phyloP scores from a whole-genome alignment of 2,113 vertebrate genomes.

The Sterrhoptilus dennistouni region DNA sequence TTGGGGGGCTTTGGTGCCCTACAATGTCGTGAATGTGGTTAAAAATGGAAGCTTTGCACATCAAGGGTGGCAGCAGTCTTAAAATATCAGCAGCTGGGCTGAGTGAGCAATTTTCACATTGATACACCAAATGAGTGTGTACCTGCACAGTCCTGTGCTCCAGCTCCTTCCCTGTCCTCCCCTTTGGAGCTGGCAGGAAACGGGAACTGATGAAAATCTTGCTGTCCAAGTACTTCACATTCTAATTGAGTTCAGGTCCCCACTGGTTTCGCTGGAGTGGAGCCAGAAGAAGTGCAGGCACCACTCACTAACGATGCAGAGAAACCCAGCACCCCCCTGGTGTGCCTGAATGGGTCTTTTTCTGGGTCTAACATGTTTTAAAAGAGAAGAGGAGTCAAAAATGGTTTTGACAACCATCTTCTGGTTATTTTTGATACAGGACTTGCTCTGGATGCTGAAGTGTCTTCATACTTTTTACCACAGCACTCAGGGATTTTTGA shows the following conservation, averaged over 20 bases:
- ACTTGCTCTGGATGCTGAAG: not conserved
- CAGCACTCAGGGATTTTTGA: not conserved
- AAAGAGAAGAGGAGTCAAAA: not conserved
- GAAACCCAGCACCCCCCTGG: not conserved
- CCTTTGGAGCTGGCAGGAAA: conserved; percentile 14
- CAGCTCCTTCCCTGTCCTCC: not conserved
- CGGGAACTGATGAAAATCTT: not conserved
- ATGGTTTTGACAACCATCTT: not conserved
- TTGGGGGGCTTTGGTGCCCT: not conserved
- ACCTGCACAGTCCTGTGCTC: conserved; percentile 8
- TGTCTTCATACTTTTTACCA: not conserved
- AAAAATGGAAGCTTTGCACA: not conserved
- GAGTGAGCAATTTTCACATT: conserved; percentile 10
- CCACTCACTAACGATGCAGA: not conserved
- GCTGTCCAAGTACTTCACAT: conserved; percentile 37
- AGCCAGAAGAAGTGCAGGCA: conserved; percentile 14
- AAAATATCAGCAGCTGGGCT: conserved; percentile 42
- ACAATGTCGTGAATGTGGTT: not conserved
- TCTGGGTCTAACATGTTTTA: not conserved
- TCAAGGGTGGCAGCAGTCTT: not conserved
- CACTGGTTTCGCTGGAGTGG: not conserved
- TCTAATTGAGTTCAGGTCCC: conserved; percentile 8
- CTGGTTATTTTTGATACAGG: not conserved
- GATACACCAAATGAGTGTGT: not conserved
- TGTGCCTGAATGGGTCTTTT: not conserved